Evolutionary conservation across 2,888 invertebrate genomes (phyloP).

Genomic region (Polymixis lichenea): DNA sequence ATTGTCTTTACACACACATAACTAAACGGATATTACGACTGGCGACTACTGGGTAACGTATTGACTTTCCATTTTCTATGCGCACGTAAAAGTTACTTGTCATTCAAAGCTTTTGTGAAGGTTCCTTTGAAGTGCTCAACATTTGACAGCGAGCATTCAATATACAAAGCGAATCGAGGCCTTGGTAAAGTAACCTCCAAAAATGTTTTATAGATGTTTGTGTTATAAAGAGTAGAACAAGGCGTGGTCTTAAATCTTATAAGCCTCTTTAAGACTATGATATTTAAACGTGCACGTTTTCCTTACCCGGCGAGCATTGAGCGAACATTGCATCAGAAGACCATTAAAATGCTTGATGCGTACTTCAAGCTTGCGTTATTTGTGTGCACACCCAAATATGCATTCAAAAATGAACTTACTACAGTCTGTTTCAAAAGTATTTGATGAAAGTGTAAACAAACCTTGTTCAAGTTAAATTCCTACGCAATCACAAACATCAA

Average conservation of each 20-base stretch:
- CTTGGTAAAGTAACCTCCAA: background rate
- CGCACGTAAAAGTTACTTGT: constrained; percentile 2
- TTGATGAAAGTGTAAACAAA: background rate
- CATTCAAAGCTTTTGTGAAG: background rate
- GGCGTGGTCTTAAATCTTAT: constrained; percentile 6
- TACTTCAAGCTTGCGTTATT: constrained; percentile 18
- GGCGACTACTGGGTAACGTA: constrained; percentile 26
- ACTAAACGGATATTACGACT: constrained; percentile 39
- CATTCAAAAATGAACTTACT: constrained; percentile 1
- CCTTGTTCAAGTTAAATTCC: background rate
- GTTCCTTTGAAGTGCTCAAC: background rate
- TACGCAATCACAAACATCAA: background rate
- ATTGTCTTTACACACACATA: constrained; percentile 47
- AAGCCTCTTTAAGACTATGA: background rate
- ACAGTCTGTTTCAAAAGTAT: background rate
- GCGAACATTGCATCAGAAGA: constrained; percentile 35
- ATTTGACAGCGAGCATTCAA: background rate
- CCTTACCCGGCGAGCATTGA: constrained; percentile 13
- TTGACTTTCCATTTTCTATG: constrained; percentile 52
- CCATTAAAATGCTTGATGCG: constrained; percentile 48
- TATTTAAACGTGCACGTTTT: constrained; percentile 23
- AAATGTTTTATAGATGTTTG: background rate
- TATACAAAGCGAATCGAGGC: background rate
- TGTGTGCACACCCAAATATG: constrained; percentile 31
- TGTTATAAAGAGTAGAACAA: background rate